Percentiles rank a stretch among this genome's conserved stretches.
Evolutionary conservation across 1,140 invertebrate species (phyloP).

Genomic region (Plectrocnemia conspersa): DNA sequence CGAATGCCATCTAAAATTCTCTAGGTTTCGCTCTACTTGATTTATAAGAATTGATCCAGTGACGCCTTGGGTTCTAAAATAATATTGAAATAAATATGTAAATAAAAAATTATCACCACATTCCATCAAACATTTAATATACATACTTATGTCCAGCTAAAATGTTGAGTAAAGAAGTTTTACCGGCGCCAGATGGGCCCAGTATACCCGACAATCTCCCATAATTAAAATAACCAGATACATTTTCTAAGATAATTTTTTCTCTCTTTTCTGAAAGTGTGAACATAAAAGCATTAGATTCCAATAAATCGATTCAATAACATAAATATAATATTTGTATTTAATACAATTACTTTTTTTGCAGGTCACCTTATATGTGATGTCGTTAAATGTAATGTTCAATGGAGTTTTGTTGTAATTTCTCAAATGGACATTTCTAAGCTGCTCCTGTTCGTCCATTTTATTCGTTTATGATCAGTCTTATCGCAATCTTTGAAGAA

Average conservation of each 20-base stretch:
- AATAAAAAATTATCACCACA: conserved; percentile 2
- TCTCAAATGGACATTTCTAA: conserved; percentile 13
- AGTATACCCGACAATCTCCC: conserved; percentile 76
- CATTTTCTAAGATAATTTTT: conserved; percentile 60
- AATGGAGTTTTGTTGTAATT: conserved; percentile 20
- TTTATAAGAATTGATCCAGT: conserved; percentile 80
- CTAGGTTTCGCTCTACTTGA: conserved; percentile 77
- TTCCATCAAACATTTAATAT: not conserved
- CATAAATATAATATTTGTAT: not conserved
- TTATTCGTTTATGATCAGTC: no score
- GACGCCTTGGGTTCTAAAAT: conserved; percentile 64
- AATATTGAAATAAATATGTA: conserved; percentile 9
- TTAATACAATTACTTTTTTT: conserved; percentile 16
- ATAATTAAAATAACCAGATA: conserved; percentile 62
- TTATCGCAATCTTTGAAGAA: no score
- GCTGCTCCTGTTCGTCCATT: conserved; percentile 22
- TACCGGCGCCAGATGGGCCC: conserved; percentile 83
- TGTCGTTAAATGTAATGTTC: conserved; percentile 24
- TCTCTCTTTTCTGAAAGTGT: conserved; percentile 19
- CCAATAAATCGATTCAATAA: not conserved
- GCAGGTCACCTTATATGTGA: conserved; percentile 21
- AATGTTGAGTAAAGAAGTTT: conserved; percentile 73
- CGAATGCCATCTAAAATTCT: conserved; percentile 87
- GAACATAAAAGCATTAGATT: not conserved
- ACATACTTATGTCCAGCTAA: conserved; percentile 68